Evolutionary conservation across 2,888 invertebrate species (phyloP), one percentile per base, ranked within the genome.

Genomic region (Synanthedon vespiformis): DNA sequence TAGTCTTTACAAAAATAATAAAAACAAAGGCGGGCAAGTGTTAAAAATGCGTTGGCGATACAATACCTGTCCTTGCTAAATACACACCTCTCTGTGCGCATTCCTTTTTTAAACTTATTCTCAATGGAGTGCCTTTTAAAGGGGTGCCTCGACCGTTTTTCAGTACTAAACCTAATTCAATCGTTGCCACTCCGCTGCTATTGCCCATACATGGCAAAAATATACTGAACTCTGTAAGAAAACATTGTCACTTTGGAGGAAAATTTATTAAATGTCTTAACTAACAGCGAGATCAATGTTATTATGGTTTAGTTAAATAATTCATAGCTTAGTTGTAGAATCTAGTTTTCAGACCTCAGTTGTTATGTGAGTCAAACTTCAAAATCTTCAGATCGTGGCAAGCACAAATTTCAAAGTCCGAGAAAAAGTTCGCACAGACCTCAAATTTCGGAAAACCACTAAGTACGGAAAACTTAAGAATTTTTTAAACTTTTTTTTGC

Each of bases 21-120:
- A 72, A 70, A 77, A 67, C 74, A 70, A 71, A 74, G 67, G 64
- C 74, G 77, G 70, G 67, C 67, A 76, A 87, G 84, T 81, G 88
- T 88, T 88, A 88, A 87, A 88, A 88, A 87, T 87, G 88, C 88
- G 83, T 87, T 86, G 88, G 88, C 88, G 88, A 88, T 88, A 88
- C 88, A 80, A 88, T 88, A 88, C 88, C 88, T 88, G 88, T 84
- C 86, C 82, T 85, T 86, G 85, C 85, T 82, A 90, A 89, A 90
- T 90, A 92, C 92, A 92, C 92, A 94, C 95, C 94, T 92, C 94
- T 93, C 89, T 94, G 94, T 80, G 94, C 93, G 90, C 96, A 97
- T 90, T 96, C 96, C 91, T 96, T 96, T 86, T 94, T 92, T 76
- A 96, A 90, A 82, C 92, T 93, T 73, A 96, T 89, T 69, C 95